Base-by-base conservation (phyloP, 2,888 invertebrate genomes). In the Zygothrica quintamaculata region DNA sequence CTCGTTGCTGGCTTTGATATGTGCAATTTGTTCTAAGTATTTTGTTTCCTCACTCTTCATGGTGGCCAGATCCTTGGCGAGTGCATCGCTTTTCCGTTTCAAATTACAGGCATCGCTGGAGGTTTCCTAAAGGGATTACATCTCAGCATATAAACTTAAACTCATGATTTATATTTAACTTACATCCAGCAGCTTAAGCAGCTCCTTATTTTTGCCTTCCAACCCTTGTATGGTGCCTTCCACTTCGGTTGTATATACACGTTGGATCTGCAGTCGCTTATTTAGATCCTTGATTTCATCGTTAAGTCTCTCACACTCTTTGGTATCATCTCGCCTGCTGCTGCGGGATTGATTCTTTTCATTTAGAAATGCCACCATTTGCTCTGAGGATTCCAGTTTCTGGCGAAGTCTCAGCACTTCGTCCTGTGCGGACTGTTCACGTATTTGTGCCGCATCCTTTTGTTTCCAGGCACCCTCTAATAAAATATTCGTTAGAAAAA, bases 401-500 rank as follows among this genome's bases (percentile, higher is more conserved):
- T 89, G 88, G 6, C 89, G 84, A 29, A 91, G 59, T 50, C 86
- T 84, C 12, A 85, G 52, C 4, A 91, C 76, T 47, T 90, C 90
- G 18, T 90, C 90, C 46, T 91, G 90, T 0, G 89, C 89, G 6
- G 78, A 73, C 61, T 91, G 90, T 47, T 91, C 91, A 3, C 91
- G 89, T 33, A 84, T 81, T 25, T 90, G 90, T 0, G 91, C 91
- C 5, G 90, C 90, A 72, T 91, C 91, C 53, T 89, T 89, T 65
- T 90, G 90, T 47, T 86, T 90, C 91, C 91, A 91, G 15, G 91
- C 90, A 7, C 88, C 85, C 74, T 91, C 91, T 91, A 7, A 3
- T 39, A 3, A 34, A 12, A 0, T 8, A 9, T 6, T 1, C 1
- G 29, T 5, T 29, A 7, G 16, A 4, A 43, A 9, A n/a, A 16